Evolutionary conservation across 2,113 vertebrate genomes (phyloP), one percentile per base, ranked within the genome.

Genomic region (Talpa occidentalis): DNA sequence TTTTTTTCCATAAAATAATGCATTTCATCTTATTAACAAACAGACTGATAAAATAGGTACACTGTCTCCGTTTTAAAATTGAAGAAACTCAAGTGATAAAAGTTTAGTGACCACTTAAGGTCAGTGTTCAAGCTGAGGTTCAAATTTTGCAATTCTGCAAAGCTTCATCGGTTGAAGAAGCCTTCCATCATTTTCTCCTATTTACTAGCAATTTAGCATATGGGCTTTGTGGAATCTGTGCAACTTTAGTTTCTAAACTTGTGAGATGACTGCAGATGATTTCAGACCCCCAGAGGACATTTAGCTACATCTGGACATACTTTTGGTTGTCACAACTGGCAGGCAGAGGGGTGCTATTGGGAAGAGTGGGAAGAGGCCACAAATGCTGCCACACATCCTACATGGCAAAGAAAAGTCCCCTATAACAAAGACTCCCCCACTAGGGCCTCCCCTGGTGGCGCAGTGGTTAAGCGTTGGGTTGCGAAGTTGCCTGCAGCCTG

Each of bases 71-170:
- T 70, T 93, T 72, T 64, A 64, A 69, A 90, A 76, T 3, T 40
- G 15, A 94, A 52, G 24, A 79, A 82, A 76, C 47, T 74, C 11
- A 52, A 90, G 80, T 62, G 6, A 60, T 66, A 73, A 54, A 93
- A 79, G 49, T 88, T 47, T 87, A 79, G 42, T 60, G 9, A 70
- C 62, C 52, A 8, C 35, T 81, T 5, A 94, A 89, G 30, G 74
- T 37, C n/a, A 87, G 32, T 74, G 60, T 93, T 70, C 70, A 90
- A 86, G 10, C 32, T 76, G 35, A 88, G 37, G n/a, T 69, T 73
- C 66, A 87, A 87, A 93, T 77, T 62, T 90, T 90, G 80, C n/a
- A 91, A 72, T 69, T 88, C 54, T 52, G 17, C 21, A 47, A 64
- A 88, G 49, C 6, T 89, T 88, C 66, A 44, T 10, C 87, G 19